Evolutionary conservation across 2,888 invertebrate species (phyloP).

Genomic region (Cosmia trapezina): DNA sequence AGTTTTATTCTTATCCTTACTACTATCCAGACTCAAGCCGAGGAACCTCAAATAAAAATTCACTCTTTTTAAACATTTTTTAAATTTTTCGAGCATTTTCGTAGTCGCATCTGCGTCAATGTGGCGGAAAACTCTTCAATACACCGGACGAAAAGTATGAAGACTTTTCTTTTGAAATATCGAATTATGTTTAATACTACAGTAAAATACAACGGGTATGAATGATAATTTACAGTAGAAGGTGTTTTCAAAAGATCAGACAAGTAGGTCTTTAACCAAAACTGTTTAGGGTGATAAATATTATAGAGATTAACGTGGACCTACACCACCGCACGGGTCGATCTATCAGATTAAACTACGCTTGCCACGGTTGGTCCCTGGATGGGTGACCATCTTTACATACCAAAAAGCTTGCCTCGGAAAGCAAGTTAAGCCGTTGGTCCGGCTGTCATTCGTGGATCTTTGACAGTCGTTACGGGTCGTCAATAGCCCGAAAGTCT

Average conservation of each 20-base stretch:
- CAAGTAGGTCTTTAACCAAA: background rate
- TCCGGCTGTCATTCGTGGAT: no score
- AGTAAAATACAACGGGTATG: background rate
- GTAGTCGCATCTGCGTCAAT: no score
- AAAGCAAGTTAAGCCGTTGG: no score
- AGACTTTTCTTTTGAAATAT: slow-evolving; percentile 7
- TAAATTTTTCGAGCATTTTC: slow-evolving; percentile 47
- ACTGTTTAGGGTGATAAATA: background rate
- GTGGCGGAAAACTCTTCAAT: background rate
- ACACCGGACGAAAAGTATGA: background rate
- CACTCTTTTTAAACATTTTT: slow-evolving; percentile 39
- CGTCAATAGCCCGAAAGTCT: no score
- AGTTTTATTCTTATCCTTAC: slow-evolving; percentile 9
- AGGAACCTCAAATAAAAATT: slow-evolving; percentile 39
- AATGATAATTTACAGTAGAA: background rate
- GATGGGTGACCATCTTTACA: no score
- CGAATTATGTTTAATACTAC: slow-evolving; percentile 31
- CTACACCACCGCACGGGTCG: no score
- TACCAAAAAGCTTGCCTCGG: no score
- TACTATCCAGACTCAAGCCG: slow-evolving; percentile 29
- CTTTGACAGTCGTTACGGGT: no score
- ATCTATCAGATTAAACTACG: no score
- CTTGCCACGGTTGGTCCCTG: no score
- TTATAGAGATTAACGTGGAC: background rate
- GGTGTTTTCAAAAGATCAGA: slow-evolving; percentile 8